Percentiles rank a stretch among this genome's conserved stretches.
Evolutionary conservation across 2,113 vertebrate genomes (phyloP).

Genomic region (Oncorhynchus nerka): DNA sequence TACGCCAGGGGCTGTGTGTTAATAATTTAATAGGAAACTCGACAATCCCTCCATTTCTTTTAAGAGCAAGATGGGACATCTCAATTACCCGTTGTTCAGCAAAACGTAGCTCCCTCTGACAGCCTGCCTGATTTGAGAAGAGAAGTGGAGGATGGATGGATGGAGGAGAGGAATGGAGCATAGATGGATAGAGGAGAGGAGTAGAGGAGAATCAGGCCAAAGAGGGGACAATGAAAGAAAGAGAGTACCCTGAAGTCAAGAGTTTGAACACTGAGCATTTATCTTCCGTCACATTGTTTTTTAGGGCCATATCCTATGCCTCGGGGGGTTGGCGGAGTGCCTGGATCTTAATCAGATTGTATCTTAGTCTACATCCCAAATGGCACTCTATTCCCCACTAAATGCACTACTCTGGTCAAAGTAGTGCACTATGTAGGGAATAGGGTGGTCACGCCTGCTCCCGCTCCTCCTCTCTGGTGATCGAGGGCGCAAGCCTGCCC

Average conservation of each 20-base stretch:
- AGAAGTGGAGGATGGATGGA: conserved; percentile 7
- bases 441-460: no score
- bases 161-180: neutral
- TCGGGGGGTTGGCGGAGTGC: conserved; percentile 8
- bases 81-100: conserved; percentile 42
- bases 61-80: conserved; percentile 34
- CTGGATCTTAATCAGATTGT: neutral
- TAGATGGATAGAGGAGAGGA: neutral
- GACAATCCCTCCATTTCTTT: conserved; percentile 49
- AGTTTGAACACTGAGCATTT: conserved; percentile 6
- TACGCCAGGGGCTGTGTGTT: conserved; percentile 40
- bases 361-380: no score
- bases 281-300: conserved; percentile 8
- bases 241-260: neutral
- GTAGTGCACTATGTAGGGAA: no score
- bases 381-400: no score
- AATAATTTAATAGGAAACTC: conserved; percentile 52
- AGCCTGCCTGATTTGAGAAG: conserved; percentile 9
- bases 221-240: conserved; percentile 16
- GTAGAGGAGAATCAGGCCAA: neutral
- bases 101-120: conserved; percentile 27
- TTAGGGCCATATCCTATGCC: conserved; percentile 17
- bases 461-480: no score
- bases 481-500: no score
- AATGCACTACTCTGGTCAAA: no score